Evolutionary conservation across 2,888 invertebrate genomes (phyloP).

Genomic region (Tryphoninae sp.): DNA sequence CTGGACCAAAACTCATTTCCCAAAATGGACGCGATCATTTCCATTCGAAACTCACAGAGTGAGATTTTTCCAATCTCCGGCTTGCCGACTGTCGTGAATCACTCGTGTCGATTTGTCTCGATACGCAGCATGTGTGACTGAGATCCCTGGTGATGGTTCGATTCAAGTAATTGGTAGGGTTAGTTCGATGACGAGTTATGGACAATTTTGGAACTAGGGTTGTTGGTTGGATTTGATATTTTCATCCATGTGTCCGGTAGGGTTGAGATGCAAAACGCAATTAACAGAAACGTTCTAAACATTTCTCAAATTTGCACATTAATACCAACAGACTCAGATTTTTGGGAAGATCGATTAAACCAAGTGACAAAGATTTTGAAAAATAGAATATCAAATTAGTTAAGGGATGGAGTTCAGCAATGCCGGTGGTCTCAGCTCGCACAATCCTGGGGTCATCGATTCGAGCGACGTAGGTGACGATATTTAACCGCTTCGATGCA

Average conservation of each 20-base stretch:
- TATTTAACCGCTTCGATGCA: conserved; percentile 43
- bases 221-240: neutral
- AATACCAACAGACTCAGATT: no score
- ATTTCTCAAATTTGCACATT: no score
- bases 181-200: neutral
- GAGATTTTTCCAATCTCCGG: conserved; percentile 11
- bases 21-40: conserved; percentile 77
- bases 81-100: conserved; percentile 22
- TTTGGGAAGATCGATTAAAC: neutral
- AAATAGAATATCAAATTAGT: neutral
- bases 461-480: conserved; percentile 42
- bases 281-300: no score
- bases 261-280: no score
- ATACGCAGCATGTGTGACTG: neutral
- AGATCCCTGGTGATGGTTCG: neutral
- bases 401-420: conserved; percentile 30
- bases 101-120: neutral
- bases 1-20: conserved; percentile 76
- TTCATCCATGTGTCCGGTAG: no score
- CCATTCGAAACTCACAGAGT: conserved; percentile 31
- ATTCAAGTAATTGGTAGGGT: neutral
- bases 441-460: conserved; percentile 35
- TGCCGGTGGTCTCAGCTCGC: conserved; percentile 40
- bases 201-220: neutral
- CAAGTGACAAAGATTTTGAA: neutral